Conservation (phyloP, 2,797 vertebrate genomes). For the Myioborus miniatus region DNA sequence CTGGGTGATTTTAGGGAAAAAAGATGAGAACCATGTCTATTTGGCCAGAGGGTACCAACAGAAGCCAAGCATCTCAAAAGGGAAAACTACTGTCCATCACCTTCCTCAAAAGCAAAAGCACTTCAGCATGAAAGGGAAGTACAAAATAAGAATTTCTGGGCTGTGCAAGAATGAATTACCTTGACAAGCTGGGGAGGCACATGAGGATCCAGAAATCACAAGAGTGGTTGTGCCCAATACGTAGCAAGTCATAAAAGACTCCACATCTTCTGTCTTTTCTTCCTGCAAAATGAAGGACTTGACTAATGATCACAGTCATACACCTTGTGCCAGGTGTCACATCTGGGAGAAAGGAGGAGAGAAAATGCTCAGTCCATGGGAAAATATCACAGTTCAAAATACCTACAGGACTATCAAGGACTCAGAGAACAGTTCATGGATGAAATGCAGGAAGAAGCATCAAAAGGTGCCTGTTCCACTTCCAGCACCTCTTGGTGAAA, state of each 20-base stretch:
- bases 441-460: background rate
- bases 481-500: background rate
- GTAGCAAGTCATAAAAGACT: background rate
- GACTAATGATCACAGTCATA: background rate
- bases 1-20: background rate
- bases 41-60: background rate
- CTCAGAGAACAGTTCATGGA: background rate
- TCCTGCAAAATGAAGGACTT: background rate
- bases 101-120: background rate
- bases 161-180: accelerated
- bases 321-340: background rate
- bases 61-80: background rate
- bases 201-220: accelerated
- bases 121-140: background rate
- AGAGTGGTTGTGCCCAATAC: background rate
- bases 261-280: background rate
- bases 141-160: background rate
- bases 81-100: background rate
- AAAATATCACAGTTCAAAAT: background rate
- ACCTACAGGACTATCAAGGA: background rate
- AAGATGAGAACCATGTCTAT: background rate
- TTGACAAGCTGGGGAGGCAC: background rate
- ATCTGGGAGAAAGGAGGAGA: background rate
- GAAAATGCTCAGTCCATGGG: background rate
- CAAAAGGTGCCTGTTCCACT: background rate